A percentile compares a stretch with the other conserved stretches of the same genome.
Conservation (phyloP, 1,140 invertebrate species). For the Sycophila sp. region DNA sequence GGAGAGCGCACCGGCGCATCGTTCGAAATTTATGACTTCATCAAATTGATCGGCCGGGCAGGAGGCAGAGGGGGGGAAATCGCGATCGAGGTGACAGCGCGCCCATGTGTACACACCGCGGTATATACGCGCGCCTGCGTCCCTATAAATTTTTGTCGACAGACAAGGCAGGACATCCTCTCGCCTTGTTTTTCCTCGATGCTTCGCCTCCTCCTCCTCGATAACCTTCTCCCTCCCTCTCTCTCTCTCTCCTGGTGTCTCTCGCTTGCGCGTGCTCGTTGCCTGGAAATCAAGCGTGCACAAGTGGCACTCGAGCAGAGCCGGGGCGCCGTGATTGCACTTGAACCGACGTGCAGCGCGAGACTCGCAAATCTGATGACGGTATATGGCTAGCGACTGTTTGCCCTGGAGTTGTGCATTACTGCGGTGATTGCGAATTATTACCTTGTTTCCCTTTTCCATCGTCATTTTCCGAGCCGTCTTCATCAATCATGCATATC, state of each 20-base stretch:
- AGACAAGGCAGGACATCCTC: too few relatives aligned
- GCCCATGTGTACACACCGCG: background rate
- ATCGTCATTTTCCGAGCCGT: too few relatives aligned
- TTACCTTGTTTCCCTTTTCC: background rate
- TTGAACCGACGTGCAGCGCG: background rate
- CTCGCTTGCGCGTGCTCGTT: background rate
- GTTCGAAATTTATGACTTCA: constrained; percentile 31
- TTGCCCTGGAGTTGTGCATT: background rate
- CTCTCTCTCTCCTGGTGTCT: background rate
- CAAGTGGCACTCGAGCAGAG: background rate
- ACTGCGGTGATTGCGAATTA: background rate
- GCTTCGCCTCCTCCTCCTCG: too few relatives aligned
- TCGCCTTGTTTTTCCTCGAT: too few relatives aligned
- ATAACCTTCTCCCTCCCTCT: background rate
- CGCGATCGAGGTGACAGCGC: background rate
- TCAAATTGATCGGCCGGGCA: constrained; percentile 18
- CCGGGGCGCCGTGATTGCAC: background rate
- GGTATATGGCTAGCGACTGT: background rate
- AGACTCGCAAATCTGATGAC: background rate
- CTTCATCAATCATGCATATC: too few relatives aligned
- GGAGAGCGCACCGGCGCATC: background rate
- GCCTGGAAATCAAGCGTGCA: constrained; percentile 4
- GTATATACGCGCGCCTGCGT: background rate
- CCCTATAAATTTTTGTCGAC: constrained; percentile 16
- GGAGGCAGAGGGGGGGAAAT: background rate